Base-by-base conservation (phyloP, 2,113 vertebrate species). In the Cebidichthys violaceus region DNA sequence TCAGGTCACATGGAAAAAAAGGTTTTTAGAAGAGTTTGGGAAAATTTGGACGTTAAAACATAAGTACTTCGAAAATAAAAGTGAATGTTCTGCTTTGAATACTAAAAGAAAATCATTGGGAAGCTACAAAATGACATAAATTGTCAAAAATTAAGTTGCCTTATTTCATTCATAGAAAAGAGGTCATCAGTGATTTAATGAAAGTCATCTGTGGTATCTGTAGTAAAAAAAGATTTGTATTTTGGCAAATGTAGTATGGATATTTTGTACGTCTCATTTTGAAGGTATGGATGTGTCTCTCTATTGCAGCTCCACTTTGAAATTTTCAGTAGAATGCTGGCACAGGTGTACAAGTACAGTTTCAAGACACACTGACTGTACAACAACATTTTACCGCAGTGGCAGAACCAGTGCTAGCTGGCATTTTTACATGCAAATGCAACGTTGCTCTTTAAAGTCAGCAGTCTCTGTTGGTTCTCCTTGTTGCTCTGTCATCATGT, bases 401-500 rank as follows among this genome's bases (percentile, higher is more conserved):
- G 17, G 54, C 41, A 45, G 35, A n/a, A 9, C 11, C 57, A 60
- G 22, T 18, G 18, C 65, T 43, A 31, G 57, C 18, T 22, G 70
- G 15, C 9, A 39, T 57, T 65, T 79, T 69, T 29, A 64, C 0
- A 2, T 37, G 47, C 37, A 54, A 61, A 68, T 62, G 35, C 35
- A 39, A 15, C 64, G 50, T 70, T 52, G 7, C 29, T 62, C n/a
- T 64, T 71, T 47, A 61, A 43, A 57, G 18, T 54, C 54, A 41
- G 35, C 55, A 37, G 29, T 75, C 76, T 77, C 81, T 86, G 70
- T 76, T 70, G 55, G 62, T 64, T 72, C 15, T 43, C 74, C 41
- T n/a, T 64, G 75, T 72, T 78, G 27, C 76, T 77, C 83, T 73
- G 9, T 73, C 81, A 77, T 86, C 77, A 59, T 77, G 70, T 71